Conservation (phyloP, 2,888 invertebrate species). For the Notodonta dromedarius region DNA sequence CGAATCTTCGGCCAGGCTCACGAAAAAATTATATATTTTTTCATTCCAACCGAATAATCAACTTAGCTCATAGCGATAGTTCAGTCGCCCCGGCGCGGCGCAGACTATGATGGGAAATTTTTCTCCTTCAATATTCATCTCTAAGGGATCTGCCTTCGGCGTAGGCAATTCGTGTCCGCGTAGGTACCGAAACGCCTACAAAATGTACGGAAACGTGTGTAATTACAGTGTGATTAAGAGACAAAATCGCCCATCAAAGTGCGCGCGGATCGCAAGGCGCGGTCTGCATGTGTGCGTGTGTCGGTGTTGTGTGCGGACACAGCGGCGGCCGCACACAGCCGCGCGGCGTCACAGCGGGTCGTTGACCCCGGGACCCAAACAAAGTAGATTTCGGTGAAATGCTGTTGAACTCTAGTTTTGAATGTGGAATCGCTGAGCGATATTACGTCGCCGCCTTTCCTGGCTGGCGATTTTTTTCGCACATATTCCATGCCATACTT, state of each 20-base stretch:
- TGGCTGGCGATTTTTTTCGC: slow-evolving; percentile 65
- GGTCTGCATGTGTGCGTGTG: slow-evolving; percentile 63
- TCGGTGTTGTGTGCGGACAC: slow-evolving; percentile 53
- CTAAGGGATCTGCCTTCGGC: slow-evolving; percentile 51
- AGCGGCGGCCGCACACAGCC: slow-evolving; percentile 72
- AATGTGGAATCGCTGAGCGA: slow-evolving; percentile 68
- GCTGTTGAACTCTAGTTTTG: slow-evolving; percentile 81
- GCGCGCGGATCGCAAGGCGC: slow-evolving; percentile 49
- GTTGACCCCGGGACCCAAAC: slow-evolving; percentile 82
- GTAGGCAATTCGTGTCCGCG: slow-evolving; percentile 20
- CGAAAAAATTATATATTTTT: slow-evolving; percentile 81
- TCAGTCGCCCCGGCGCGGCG: slow-evolving; percentile 69
- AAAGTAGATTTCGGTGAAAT: slow-evolving; percentile 84
- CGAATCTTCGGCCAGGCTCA: slow-evolving; percentile 78
- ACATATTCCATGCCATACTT: slow-evolving; percentile 2
- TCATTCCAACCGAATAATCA: slow-evolving; percentile 79
- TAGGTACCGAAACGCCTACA: slow-evolving; percentile 42
- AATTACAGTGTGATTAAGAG: slow-evolving; percentile 67
- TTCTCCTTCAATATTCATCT: slow-evolving; percentile 41
- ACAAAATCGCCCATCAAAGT: slow-evolving; percentile 63
- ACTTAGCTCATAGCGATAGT: slow-evolving; percentile 80
- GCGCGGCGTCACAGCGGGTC: slow-evolving; percentile 71
- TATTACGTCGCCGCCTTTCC: slow-evolving; percentile 60
- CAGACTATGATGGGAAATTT: slow-evolving; percentile 46
- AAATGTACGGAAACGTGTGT: slow-evolving; percentile 46